Conservation (phyloP, 1,140 invertebrate genomes). For the Druon quercuslanigerum region DNA sequence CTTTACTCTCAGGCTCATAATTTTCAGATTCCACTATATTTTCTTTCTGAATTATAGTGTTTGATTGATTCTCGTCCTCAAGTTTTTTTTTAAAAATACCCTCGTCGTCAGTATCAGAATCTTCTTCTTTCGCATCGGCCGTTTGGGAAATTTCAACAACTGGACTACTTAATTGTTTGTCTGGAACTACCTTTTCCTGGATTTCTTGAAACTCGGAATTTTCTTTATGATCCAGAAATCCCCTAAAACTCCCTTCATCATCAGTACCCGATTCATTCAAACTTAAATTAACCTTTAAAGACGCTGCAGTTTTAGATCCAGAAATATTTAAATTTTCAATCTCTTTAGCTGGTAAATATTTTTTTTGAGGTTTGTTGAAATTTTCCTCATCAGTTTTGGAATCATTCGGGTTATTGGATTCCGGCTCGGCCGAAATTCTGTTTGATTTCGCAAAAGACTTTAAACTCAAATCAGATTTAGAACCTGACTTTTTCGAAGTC, state of each 20-base stretch:
- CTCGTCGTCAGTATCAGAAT: neutral
- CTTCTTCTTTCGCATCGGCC: neutral
- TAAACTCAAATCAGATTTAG: no score
- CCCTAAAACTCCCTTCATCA: neutral
- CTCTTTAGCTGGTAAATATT: no score
- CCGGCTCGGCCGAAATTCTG: no score
- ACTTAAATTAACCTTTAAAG: no score
- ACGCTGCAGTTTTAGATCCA: no score
- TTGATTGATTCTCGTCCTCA: neutral
- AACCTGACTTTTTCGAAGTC: no score
- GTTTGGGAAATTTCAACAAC: no score
- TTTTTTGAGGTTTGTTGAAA: no score
- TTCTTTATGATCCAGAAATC: neutral
- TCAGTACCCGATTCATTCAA: neutral
- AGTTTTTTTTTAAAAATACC: neutral
- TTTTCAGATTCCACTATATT: neutral
- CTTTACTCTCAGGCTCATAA: neutral
- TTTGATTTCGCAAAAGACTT: no score
- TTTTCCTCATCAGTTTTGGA: neutral
- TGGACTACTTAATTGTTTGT: no score
- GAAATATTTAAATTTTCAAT: no score
- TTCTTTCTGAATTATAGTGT: no score
- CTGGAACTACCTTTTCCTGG: neutral
- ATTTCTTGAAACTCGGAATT: neutral
- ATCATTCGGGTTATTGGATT: neutral